Base-by-base conservation (phyloP, 2,888 invertebrate species). In the Netelia melanura region DNA sequence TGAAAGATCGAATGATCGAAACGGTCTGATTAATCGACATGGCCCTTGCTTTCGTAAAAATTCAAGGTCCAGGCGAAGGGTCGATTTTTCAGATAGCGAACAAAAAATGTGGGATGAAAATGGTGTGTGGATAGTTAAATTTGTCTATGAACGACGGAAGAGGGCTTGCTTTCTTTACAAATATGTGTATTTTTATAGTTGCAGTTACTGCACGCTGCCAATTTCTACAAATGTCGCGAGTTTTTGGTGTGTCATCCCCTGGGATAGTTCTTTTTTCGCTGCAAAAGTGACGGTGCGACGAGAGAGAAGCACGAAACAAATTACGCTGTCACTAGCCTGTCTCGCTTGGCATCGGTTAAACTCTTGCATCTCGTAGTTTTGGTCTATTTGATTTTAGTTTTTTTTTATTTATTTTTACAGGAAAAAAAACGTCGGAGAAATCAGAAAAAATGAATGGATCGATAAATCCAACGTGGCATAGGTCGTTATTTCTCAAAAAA, bases 171-270 rank as follows among this genome's bases (percentile, higher is more conserved):
- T 25, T 54, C 43, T 23, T 10, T 23, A 2, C 0, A 43, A 25
- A 72, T 25, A 43, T 43, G 44, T 38, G 48, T 71, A 17, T 23
- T 38, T 65, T 61, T 48, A 38, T 54, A 52, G 11, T 67, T 25
- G 54, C 38, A 62, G 14, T 11, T 38, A 21, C 11, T 43, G 68
- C 61, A 75, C 62, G 65, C 58, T 44, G 43, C 58, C 75, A 67
- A 80, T 84, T 84, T 65, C 75, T 80, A 76, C 80, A 76, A 84
- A 76, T 72, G 71, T 52, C 62, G 67, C 44, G 58, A 67, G 70
- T 56, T 80, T 52, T 61, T 52, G 65, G 58, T 48, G 38, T 70
- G 14, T 43, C 11, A 30, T 71, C 71, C 74, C 52, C 23, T 58
- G 74, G 65, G 52, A 23, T 75, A 68, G 54, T 62, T 81, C 62